These are phyloP conservation scores for Neoascia interrupta DNA, from an alignment of 2,888 invertebrate species.

Conservation along the genomic window DNA sequence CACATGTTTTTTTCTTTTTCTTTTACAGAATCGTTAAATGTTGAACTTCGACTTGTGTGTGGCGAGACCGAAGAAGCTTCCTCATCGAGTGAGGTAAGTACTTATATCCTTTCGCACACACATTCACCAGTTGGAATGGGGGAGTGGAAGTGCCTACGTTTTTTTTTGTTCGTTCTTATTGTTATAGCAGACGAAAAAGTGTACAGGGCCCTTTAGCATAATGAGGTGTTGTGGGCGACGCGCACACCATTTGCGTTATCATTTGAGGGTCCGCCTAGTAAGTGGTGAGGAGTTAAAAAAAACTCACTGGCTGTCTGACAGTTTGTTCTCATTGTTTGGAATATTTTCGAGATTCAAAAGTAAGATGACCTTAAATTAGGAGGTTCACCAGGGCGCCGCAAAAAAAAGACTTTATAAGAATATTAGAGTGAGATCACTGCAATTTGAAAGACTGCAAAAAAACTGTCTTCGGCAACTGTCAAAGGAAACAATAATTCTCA, in stretches of 20 bases:
- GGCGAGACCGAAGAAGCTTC: slow-evolving; percentile 52
- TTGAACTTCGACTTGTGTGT: slow-evolving; percentile 61
- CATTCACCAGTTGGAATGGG: slow-evolving; percentile 1
- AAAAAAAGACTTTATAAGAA: too few relatives aligned
- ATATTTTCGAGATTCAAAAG: too few relatives aligned
- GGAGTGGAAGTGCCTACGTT: slow-evolving; percentile 12
- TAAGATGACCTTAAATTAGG: too few relatives aligned
- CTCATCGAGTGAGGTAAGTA: slow-evolving; percentile 62
- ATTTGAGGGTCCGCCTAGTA: too few relatives aligned
- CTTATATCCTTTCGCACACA: slow-evolving; percentile 41
- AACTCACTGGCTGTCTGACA: too few relatives aligned
- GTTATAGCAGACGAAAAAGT: slow-evolving; percentile 8
- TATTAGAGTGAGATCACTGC: too few relatives aligned
- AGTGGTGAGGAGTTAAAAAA: too few relatives aligned
- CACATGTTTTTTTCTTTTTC: slow-evolving; percentile 19
- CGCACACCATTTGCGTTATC: slow-evolving; percentile 36
- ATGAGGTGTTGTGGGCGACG: slow-evolving; percentile 65
- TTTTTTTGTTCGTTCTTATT: slow-evolving; percentile 32
- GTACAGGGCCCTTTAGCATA: slow-evolving; percentile 57
- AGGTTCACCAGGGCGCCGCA: too few relatives aligned
- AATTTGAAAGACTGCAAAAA: too few relatives aligned
- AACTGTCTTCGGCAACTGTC: too few relatives aligned
- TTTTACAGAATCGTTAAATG: slow-evolving; percentile 45
- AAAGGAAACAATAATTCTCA: too few relatives aligned
- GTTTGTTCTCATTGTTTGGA: too few relatives aligned